Evolutionary conservation across 2,113 vertebrate species (phyloP).

Genomic region (Himantopus leucocephalus): DNA sequence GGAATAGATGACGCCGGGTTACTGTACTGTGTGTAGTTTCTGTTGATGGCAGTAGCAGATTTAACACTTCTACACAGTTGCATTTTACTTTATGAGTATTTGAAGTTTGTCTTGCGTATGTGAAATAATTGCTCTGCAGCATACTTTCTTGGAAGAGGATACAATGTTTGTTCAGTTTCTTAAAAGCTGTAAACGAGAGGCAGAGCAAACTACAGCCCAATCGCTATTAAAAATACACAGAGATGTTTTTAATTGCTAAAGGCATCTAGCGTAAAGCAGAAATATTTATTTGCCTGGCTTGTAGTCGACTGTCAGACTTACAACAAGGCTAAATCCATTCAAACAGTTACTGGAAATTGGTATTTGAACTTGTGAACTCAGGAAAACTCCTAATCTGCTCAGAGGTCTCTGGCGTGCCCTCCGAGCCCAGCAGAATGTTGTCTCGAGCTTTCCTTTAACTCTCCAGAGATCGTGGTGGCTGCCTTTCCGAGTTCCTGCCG

Average conservation of each 20-base stretch:
- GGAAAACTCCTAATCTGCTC: constrained; percentile 46
- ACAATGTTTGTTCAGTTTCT: background rate
- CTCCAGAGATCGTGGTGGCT: constrained; percentile 11
- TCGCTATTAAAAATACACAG: background rate
- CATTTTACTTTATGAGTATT: constrained; percentile 2
- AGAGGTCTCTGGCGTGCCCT: background rate
- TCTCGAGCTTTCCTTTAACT: constrained; percentile 6
- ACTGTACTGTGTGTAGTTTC: background rate
- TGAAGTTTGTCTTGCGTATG: background rate
- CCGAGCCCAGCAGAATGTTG: background rate
- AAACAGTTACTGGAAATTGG: constrained; percentile 48
- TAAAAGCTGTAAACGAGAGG: background rate
- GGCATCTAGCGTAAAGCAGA: background rate
- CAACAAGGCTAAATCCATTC: background rate
- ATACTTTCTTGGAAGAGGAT: background rate
- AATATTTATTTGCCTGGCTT: constrained; percentile 22
- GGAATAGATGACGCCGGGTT: background rate
- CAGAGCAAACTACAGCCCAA: background rate
- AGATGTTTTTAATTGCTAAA: constrained; percentile 14
- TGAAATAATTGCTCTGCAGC: background rate
- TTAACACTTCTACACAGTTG: constrained; percentile 20
- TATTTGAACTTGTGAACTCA: constrained; percentile 66
- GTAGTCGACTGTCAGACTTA: background rate
- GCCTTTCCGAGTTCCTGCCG: background rate
- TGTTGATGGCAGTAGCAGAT: constrained; percentile 28